Evolutionary conservation across 2,113 vertebrate genomes (phyloP), one percentile per base, ranked within the genome.

Genomic region (Hystrix cristata): DNA sequence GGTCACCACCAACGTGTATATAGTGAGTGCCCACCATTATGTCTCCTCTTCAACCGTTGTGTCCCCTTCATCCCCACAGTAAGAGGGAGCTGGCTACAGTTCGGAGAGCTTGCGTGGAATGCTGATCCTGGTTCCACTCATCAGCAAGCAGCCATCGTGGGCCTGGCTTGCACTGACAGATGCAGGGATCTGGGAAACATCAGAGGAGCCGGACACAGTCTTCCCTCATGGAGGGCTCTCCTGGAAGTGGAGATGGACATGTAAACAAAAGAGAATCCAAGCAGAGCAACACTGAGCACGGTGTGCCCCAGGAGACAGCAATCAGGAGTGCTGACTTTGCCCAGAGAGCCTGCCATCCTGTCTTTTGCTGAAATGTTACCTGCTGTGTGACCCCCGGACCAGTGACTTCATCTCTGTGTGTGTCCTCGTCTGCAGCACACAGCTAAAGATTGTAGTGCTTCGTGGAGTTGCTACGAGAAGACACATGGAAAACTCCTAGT

Each of bases 351-450:
- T 59, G 25, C 34, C 25, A 2, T 46, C 14, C 69, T 25, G 25
- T 48, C n/a, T 78, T 6, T 57, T 57, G 16, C 55, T 3, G 34
- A 90, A 23, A 21, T 3, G 3, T 62, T 43, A 43, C 21, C 72
- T 72, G 4, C 60, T 62, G 38, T 91, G 72, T 62, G 43, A 51
- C 60, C 38, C 48, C 55, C 16, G 43, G 76, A 48, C 87, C 72
- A 85, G 62, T 59, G 65, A 84, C 43, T 60, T 81, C 57, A 94
- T 48, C 51, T 93, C 90, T 94, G 81, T 89, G 51, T 71, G 65
- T 62, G 64, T 95, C 21, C 78, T 91, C 48, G 72, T 90, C 65
- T 27, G 10, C 7, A 38, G 38, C 34, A 55, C 16, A 81, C 65
- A 59, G n/a, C 18, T 83, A 48, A 34, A 29, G 29, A 46, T 59